A percentile compares a stretch with the other conserved stretches of the same genome.
Conservation (phyloP, 2,113 vertebrate genomes). For the Lycocorax pyrrhopterus region DNA sequence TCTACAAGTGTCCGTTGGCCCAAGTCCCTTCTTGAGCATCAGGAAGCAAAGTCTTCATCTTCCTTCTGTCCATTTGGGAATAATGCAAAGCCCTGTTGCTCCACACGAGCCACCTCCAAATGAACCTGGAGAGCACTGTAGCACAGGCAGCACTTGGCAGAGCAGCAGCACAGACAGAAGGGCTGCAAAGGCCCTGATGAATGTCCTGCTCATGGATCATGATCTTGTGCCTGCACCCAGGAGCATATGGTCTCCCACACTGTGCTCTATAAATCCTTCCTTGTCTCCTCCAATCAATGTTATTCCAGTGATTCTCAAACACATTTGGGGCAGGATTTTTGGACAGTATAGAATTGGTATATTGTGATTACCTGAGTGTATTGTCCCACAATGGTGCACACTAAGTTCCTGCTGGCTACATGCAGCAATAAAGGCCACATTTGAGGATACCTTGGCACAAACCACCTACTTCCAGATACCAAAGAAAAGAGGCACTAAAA, state of each 20-base stretch:
- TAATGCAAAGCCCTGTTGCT: not conserved
- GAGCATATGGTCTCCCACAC: not conserved
- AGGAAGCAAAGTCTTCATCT: not conserved
- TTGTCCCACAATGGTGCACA: not conserved
- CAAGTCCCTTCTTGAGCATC: not conserved
- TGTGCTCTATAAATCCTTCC: not conserved
- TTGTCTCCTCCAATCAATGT: not conserved
- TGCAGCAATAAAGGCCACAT: not conserved
- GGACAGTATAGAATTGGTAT: not conserved
- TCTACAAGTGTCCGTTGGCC: not conserved
- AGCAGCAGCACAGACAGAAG: not conserved
- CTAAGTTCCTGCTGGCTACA: not conserved
- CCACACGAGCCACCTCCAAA: not conserved
- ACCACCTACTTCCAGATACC: not conserved
- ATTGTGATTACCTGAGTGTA: not conserved
- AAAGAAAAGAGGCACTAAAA: not conserved
- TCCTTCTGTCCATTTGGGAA: not conserved
- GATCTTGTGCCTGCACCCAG: no score
- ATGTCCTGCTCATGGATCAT: not conserved
- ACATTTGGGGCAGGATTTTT: fast-evolving
- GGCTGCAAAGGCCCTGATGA: not conserved
- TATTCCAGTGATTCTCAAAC: not conserved
- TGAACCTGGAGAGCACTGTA: not conserved
- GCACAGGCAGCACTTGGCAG: not conserved
- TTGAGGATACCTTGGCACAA: not conserved